Conservation (phyloP, 2,113 vertebrate species). For the Sminthopsis crassicaudata region DNA sequence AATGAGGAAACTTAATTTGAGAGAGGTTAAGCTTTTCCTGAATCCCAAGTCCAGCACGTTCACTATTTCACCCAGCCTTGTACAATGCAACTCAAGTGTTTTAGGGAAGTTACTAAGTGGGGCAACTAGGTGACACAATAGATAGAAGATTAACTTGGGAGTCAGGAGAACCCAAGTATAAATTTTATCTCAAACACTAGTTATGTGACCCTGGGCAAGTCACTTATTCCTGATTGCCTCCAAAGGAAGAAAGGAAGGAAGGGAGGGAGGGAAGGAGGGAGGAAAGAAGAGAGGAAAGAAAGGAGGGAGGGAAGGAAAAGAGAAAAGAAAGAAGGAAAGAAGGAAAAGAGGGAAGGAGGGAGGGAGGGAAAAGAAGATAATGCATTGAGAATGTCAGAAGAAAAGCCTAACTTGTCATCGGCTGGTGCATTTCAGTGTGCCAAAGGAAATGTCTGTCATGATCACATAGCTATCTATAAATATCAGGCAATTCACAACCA, state of each 20-base stretch:
- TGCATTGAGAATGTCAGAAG: neutral
- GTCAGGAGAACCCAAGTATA: too few relatives aligned
- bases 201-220: too few relatives aligned
- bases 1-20: neutral
- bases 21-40: neutral
- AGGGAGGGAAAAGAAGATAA: neutral
- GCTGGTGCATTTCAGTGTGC: neutral
- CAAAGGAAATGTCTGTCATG: neutral
- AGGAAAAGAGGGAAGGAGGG: too few relatives aligned
- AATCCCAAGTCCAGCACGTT: neutral
- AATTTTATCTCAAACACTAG: too few relatives aligned
- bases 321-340: too few relatives aligned
- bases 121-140: too few relatives aligned
- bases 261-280: neutral
- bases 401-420: neutral
- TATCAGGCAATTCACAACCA: neutral
- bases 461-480: neutral
- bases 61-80: neutral
- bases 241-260: too few relatives aligned
- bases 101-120: neutral
- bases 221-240: too few relatives aligned
- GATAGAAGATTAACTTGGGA: too few relatives aligned
- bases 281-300: too few relatives aligned
- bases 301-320: too few relatives aligned
- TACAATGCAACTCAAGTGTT: neutral